Base-by-base conservation (phyloP, 2,797 vertebrate genomes). In the Acipenser ruthenus region DNA sequence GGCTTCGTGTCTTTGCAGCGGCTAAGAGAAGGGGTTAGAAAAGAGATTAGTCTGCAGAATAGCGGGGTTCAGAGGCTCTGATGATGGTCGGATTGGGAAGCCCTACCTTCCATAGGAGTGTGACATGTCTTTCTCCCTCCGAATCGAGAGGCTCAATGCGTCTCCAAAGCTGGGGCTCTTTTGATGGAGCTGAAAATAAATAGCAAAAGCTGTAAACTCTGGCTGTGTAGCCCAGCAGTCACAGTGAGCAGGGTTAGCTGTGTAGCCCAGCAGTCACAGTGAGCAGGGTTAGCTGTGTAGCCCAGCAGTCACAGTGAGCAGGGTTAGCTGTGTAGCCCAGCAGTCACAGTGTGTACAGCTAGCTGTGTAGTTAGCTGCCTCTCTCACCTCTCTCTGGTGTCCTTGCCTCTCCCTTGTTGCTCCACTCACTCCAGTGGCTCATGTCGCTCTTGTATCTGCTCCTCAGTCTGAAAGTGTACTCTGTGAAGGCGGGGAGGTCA, bases 81-180 rank as follows among this genome's bases (percentile, higher is more conserved):
- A 3, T 58, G 10, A n/a, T 12, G 55, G 55, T 4, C 51, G 51
- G 51, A 9, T 6, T 53, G 18, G 59, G 59, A n/a, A 18, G 13
- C 8, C 71, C 37, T 68, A 88, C 87, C 82, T 89, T 86, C 88
- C 87, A 89, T 15, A 86, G 75, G 52, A 90, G 78, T 0, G 70
- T 73, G 49, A 84, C 7, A 0, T 12, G 69, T 49, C 81, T 83
- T 65, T 12, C 50, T 11, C 79, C 70, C 0, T 65, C 67, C 7
- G 49, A 2, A 23, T 72, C 59, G 1, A 60, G 56, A 4, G 62
- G 56, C 50, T 65, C 66, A 15, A 84, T 69, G 63, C 9, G 73
- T 64, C 82, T 86, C 88, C 88, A 90, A 11, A 89, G 68, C 0
- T 50, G 59, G 0, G 85, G 88, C 1, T 81, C 80, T 12, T 63